Conservation (phyloP, 37 sponge, comb jelly and placozoan genomes). For the Ianthella basta region DNA sequence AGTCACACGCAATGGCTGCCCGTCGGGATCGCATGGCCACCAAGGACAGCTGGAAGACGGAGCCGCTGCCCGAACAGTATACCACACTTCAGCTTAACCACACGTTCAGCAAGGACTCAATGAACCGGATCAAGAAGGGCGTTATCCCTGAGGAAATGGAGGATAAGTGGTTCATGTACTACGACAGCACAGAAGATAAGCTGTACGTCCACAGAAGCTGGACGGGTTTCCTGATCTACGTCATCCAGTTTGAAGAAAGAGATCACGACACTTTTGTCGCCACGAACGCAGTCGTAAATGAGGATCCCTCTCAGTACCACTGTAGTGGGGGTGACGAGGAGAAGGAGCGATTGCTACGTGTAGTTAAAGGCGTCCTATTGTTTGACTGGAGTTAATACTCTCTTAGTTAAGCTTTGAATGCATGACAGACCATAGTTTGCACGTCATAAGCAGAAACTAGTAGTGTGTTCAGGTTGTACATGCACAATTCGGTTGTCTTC, state of each 20-base stretch:
- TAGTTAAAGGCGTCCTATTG: no score
- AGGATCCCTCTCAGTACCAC: no score
- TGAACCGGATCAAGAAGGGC: slow-evolving; percentile 26
- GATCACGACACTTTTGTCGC: not conserved
- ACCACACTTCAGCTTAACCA: slow-evolving; percentile 16
- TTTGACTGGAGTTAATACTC: no score
- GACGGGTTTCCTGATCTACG: slow-evolving; percentile 37
- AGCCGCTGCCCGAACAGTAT: slow-evolving; percentile 28
- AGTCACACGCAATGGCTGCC: no score
- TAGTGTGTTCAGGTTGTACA: no score
- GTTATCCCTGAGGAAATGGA: slow-evolving; percentile 44
- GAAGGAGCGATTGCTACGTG: no score
- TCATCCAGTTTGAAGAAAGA: slow-evolving; percentile 29
- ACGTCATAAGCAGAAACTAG: not conserved
- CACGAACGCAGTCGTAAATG: no score
- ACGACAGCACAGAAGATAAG: not conserved
- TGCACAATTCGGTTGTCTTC: no score
- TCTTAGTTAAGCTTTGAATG: no score
- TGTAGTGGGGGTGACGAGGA: no score
- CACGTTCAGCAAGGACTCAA: not conserved
- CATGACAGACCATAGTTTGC: no score
- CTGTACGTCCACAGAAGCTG: slow-evolving; percentile 46
- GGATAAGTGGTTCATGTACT: slow-evolving; percentile 57
- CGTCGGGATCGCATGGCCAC: not conserved
- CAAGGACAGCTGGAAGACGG: slow-evolving; percentile 40